phyloP scores from a whole-genome alignment of 2,797 vertebrate species.

The Tinamus major region DNA sequence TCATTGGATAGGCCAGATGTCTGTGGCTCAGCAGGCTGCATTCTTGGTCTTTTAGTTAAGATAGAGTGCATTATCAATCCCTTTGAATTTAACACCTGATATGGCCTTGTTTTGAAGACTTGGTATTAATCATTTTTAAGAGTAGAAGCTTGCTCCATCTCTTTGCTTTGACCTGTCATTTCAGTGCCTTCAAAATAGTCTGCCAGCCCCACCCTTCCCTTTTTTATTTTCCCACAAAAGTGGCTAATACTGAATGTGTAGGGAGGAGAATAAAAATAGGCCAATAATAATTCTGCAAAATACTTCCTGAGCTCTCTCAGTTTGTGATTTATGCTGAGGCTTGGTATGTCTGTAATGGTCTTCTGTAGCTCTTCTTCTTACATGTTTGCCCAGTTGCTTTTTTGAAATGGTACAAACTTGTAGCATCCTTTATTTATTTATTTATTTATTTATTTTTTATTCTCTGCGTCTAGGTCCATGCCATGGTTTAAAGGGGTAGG shows the following conservation, averaged over 20 bases:
- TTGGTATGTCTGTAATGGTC: neutral
- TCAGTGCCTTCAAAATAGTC: neutral
- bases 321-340: rapidly evolving
- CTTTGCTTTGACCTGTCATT: neutral
- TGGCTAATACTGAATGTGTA: neutral
- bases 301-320: rapidly evolving
- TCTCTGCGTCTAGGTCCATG: rapidly evolving
- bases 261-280: neutral
- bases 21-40: neutral
- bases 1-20: neutral
- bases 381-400: neutral
- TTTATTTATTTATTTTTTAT: neutral
- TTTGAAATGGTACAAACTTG: neutral
- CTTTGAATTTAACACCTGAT: neutral
- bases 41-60: neutral
- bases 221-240: neutral
- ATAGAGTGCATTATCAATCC: neutral
- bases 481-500: rapidly evolving
- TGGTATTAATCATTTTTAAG: neutral
- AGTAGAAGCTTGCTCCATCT: neutral
- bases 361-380: neutral
- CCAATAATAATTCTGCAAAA: neutral
- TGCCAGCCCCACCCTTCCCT: neutral
- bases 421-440: neutral
- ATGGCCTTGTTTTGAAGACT: neutral